Evolutionary conservation across 2,113 vertebrate species (phyloP).

Genomic region (Lamprologus ornatipinnis): DNA sequence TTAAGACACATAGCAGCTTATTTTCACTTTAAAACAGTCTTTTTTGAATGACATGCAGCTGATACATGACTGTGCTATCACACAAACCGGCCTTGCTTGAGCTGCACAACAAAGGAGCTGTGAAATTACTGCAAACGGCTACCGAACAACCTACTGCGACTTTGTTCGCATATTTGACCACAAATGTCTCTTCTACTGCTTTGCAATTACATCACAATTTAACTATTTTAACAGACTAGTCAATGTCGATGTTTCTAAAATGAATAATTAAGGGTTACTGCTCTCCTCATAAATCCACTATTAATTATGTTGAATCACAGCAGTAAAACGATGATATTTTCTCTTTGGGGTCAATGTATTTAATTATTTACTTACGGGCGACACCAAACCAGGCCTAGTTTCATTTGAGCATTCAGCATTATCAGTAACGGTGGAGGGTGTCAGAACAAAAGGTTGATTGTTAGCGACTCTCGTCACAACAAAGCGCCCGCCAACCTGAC

Average conservation of each 20-base stretch:
- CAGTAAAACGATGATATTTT: neutral
- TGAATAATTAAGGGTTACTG: neutral
- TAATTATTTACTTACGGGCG: neutral
- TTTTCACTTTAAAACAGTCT: neutral
- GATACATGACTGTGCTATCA: neutral
- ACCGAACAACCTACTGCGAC: neutral
- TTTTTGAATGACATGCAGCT: neutral
- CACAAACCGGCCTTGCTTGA: neutral
- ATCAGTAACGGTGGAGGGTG: neutral
- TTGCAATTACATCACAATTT: neutral
- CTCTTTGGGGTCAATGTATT: neutral
- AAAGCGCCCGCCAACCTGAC: constrained; percentile 43
- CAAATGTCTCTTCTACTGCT: neutral
- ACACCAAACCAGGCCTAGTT: neutral
- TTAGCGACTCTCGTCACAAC: constrained; percentile 46
- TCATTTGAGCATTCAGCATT: neutral
- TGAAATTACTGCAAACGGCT: neutral
- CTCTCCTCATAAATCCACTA: neutral
- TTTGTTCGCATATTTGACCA: neutral
- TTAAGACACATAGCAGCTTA: neutral
- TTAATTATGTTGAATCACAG: neutral
- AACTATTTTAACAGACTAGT: neutral
- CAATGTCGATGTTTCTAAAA: neutral
- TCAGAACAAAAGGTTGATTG: constrained; percentile 63
- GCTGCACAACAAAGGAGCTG: neutral